A percentile compares a stretch with the other conserved stretches of the same genome.
phyloP scores from a whole-genome alignment of 2,113 vertebrate genomes.

The Megaptera novaeangliae region DNA sequence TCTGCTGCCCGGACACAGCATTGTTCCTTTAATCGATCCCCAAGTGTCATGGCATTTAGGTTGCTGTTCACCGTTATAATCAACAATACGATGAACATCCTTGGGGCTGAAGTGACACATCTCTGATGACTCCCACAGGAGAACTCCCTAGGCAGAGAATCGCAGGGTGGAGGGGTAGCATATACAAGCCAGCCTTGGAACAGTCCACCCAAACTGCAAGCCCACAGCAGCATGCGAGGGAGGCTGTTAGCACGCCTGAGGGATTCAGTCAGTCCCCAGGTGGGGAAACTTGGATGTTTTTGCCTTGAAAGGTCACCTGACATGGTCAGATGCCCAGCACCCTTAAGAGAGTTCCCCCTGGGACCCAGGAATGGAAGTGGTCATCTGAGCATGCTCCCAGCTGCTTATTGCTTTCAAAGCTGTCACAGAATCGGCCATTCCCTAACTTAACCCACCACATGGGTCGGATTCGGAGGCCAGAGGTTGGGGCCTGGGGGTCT shows the following conservation, averaged over 20 bases:
- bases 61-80: not conserved
- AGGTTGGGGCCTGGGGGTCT: not conserved
- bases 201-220: not conserved
- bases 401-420: not conserved
- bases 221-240: rapidly evolving
- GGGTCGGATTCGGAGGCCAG: not conserved
- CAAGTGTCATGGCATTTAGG: not conserved
- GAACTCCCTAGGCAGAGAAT: not conserved
- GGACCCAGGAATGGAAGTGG: not conserved
- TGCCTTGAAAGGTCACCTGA: not conserved
- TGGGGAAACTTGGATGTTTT: not conserved
- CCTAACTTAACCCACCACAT: not conserved
- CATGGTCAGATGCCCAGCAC: rapidly evolving
- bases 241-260: not conserved
- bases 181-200: not conserved
- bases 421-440: not conserved
- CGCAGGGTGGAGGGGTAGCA: not conserved
- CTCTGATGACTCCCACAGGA: not conserved
- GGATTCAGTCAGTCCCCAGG: not conserved
- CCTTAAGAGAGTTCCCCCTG: not conserved
- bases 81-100: not conserved
- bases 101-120: not conserved
- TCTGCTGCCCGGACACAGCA: not conserved
- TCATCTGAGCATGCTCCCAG: not conserved
- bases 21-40: rapidly evolving